Base-by-base conservation (phyloP, 2,888 invertebrate genomes). In the Melitaea athalia region DNA sequence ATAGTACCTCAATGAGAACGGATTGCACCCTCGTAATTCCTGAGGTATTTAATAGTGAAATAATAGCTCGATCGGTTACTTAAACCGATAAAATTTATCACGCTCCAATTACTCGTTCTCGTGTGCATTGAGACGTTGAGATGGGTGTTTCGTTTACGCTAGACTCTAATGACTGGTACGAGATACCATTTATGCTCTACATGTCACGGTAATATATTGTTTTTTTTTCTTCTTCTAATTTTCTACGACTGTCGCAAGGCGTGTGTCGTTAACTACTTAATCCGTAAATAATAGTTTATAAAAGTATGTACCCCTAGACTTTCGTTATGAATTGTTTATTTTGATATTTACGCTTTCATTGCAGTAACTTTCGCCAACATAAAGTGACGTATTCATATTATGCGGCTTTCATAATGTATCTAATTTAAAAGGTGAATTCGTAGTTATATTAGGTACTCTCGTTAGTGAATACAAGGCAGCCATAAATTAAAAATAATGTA, bases 81-180 rank as follows among this genome's bases (percentile, higher is more conserved):
- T 73, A 77, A 76, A 67, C 68, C 71, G 73, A 72, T 75, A 75
- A 71, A 74, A 84, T 85, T 86, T 83, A 83, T 82, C 85, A 85
- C 85, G 88, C 86, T 85, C 87, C 79, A 86, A 79, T 87, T 85
- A 79, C 80, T 81, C 77, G 79, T 47, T 47, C 77, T 77, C 78
- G 78, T 84, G 85, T 79, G 85, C 85, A 83, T 79, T 85, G 82
- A 81, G 76, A 80, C 86, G 85, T 73, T 79, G 77, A 75, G 81
- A 80, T 76, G 79, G 84, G 69, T 70, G 71, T 74, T 74, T 73
- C 73, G 71, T 74, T 74, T 69, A 67, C 55, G 64, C 69, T 59
- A 55, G 60, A 49, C 67, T 70, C 63, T 71, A 71, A 67, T 71
- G 74, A 71, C 73, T 63, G 31, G 65, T 63, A 62, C 60, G 14